Percentiles rank a stretch among this genome's conserved stretches.
These are phyloP conservation scores for Gobius niger DNA, from an alignment of 2,113 vertebrate genomes.

Conservation along the genomic window DNA sequence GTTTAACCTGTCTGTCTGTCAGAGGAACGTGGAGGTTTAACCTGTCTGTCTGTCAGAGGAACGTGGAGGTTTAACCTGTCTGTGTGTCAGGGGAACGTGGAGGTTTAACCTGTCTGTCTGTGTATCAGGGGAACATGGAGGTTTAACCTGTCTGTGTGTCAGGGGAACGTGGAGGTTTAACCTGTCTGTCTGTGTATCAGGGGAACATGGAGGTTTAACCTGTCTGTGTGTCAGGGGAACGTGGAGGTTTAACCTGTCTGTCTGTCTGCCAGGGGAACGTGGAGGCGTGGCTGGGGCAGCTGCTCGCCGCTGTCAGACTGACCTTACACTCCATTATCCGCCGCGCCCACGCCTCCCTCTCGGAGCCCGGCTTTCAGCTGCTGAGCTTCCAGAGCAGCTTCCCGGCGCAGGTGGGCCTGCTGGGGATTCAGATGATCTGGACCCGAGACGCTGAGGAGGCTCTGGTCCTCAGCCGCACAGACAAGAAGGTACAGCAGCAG, in stretches of 20 bases:
- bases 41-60: no score
- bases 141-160: no score
- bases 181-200: no score
- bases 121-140: no score
- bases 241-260: not conserved
- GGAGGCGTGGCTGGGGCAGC: constrained; percentile 80
- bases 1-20: no score
- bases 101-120: no score
- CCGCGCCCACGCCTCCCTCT: constrained; percentile 73
- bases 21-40: no score
- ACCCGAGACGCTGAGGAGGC: constrained; percentile 86
- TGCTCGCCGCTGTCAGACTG: constrained; percentile 77
- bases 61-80: no score
- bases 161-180: no score
- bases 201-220: no score
- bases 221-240: no score
- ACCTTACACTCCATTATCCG: constrained; percentile 81
- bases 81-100: no score
- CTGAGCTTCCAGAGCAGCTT: constrained; percentile 81
- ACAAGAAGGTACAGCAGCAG: constrained; percentile 74
- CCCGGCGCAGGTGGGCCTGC: constrained; percentile 87
- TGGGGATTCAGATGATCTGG: constrained; percentile 92
- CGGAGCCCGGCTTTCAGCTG: constrained; percentile 72
- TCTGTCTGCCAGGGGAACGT: constrained; percentile 76
- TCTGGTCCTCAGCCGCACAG: constrained; percentile 80